Evolutionary conservation across 2,797 vertebrate species (phyloP), one percentile per base, ranked within the genome.

Genomic region (Emydoidea blandingii): DNA sequence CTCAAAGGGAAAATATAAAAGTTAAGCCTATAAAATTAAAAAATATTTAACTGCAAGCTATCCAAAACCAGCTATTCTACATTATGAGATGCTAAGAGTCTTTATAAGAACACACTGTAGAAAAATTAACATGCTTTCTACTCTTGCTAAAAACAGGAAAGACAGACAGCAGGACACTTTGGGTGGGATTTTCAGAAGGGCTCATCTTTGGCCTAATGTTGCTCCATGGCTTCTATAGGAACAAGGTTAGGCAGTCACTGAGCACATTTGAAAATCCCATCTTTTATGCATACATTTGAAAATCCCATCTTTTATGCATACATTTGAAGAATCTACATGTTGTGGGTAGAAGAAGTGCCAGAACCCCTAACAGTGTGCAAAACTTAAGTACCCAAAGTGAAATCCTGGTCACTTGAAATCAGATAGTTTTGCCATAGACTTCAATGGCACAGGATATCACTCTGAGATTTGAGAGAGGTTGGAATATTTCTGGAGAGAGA

Each of bases 1-100:
- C 97, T 96, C 85, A 95, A 96, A 89, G 72, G 89, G 94, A 96
- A 96, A 97, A 95, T 81, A 95, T 89, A 94, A 89, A 94, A 96
- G 96, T 97, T 96, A 96, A 47, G 50, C 57, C 89, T 89, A 94
- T 47, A 85, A 97, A 96, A 74, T 81, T 95, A 91, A 96, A 97
- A 96, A 92, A 86, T 87, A 95, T 91, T 91, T 94, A 89, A 92
- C 93, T 94, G 65, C 96, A 97, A 89, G 92, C 62, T 19, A 85
- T 85, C 12, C 68, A 76, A 6, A 37, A 81, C 18, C 72, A 90
- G 49, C 18, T 90, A 56, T 88, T 80, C 54, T 34, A 12, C 49
- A 2, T 54, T 80, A 78, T 84, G 47, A 91, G 2, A 6, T 79
- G 52, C 94, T 79, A n/a, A 3, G 92, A 90, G 90, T 95, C 18